Conservation (phyloP, 2,113 vertebrate species). For the Craseonycteris thonglongyai region DNA sequence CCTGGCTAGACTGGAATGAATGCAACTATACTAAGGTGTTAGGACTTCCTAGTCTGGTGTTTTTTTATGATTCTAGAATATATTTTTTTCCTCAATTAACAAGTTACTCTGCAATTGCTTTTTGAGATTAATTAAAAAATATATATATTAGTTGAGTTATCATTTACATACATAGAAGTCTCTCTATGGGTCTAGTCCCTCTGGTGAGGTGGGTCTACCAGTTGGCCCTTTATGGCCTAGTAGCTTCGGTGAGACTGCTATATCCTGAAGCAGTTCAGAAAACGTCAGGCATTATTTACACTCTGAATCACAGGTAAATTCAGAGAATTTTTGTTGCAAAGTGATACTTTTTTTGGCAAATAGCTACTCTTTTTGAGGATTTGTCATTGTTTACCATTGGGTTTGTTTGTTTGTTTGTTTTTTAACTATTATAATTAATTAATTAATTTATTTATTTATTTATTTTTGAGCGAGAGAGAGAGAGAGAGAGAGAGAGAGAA, state of each 20-base stretch:
- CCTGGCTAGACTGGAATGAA: background rate
- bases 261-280: background rate
- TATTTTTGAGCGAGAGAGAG: too few relatives aligned
- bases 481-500: too few relatives aligned
- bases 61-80: background rate
- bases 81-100: background rate
- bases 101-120: background rate
- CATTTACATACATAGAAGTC: background rate
- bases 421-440: too few relatives aligned
- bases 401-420: too few relatives aligned
- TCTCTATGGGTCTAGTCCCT: accelerated
- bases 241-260: background rate
- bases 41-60: background rate
- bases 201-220: background rate
- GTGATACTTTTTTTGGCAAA: background rate
- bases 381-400: too few relatives aligned
- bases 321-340: background rate
- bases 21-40: background rate
- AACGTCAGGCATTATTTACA: background rate
- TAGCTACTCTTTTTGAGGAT: background rate
- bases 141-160: background rate
- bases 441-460: too few relatives aligned
- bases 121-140: background rate
- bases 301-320: background rate
- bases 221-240: accelerated